phyloP scores from a whole-genome alignment of 2,113 vertebrate species.

The Microcebus tavaratra region DNA sequence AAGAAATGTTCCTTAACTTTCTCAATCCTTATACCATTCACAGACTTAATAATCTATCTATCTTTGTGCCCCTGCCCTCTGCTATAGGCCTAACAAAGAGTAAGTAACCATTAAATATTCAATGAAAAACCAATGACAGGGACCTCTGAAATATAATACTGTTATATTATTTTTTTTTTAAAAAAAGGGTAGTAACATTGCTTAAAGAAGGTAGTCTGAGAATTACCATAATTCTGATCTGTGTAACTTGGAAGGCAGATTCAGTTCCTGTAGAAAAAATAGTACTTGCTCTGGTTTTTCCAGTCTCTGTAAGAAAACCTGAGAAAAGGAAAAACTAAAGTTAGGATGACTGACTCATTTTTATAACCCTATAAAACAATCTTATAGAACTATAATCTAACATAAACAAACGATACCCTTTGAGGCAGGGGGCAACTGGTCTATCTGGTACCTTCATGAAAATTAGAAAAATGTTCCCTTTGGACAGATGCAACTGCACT shows the following conservation, averaged over 20 bases:
- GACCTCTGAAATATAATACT: neutral
- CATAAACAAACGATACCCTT: neutral
- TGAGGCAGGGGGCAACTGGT: neutral
- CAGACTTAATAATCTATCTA: neutral
- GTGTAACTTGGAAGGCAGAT: slow-evolving; percentile 95
- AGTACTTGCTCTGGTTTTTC: slow-evolving; percentile 93
- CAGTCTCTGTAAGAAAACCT: slow-evolving; percentile 98
- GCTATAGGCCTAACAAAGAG: neutral
- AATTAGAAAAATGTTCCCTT: neutral
- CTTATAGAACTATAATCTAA: neutral
- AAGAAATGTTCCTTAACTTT: neutral
- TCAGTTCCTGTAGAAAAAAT: slow-evolving; percentile 95
- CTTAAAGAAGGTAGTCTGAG: neutral
- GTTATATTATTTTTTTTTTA: neutral
- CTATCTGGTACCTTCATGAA: neutral
- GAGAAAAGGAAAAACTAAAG: slow-evolving; percentile 42
- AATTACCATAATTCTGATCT: slow-evolving; percentile 95
- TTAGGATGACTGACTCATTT: slow-evolving; percentile 20
- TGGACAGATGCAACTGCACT: neutral
- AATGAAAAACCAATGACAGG: neutral
- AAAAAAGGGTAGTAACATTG: neutral
- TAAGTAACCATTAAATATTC: neutral
- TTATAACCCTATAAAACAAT: neutral
- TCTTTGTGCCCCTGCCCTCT: neutral
- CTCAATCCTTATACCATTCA: neutral